Evolutionary conservation across 1,140 invertebrate genomes (phyloP), one percentile per base, ranked within the genome.

Genomic region (Lasioglossum albipes): DNA sequence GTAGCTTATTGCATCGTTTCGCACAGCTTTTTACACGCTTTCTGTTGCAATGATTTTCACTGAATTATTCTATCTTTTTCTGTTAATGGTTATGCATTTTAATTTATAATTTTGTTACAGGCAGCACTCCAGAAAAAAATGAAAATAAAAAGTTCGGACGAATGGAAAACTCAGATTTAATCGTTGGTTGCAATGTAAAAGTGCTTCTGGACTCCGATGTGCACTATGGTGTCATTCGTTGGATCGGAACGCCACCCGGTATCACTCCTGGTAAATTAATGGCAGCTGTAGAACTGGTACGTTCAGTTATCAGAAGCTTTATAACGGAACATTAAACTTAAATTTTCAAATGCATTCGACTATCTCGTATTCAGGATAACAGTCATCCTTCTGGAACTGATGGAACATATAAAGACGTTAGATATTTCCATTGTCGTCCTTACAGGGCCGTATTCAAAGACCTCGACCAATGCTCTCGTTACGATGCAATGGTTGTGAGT

Each of bases 211-310:
- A 92, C 91, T 94, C 89, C 73, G 92, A 94, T 76, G 91, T 94
- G 76, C 89, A 95, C 49, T 96, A 96, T 94, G 98, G 97, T 68
- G 96, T 98, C 13, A 96, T 98, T 80, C 95, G 96, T 90, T 98
- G 98, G 97, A 97, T 98, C 89, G 97, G 97, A 7, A 93, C 94
- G 67, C 87, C 94, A 0, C 87, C 92, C 13, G 92, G 92, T 69
- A 81, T 86, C 69, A 90, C 89, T 22, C 91, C 94, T 75, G 91
- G 92, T 9, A 94, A 95, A 92, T 91, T 93, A 84, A 95, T 95
- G 91, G 96, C 96, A 89, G 95, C 95, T 69, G 93, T 96, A 84
- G 95, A 96, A 94, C 94, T 96, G 94, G 96, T 96, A 91, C 92
- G 87, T 87, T 36, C n/a, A 69, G 75, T 41, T 16, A 41, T 22